These are phyloP conservation scores for Halcyon malimbica DNA, from an alignment of 2,113 vertebrate species.

Conservation along the genomic window DNA sequence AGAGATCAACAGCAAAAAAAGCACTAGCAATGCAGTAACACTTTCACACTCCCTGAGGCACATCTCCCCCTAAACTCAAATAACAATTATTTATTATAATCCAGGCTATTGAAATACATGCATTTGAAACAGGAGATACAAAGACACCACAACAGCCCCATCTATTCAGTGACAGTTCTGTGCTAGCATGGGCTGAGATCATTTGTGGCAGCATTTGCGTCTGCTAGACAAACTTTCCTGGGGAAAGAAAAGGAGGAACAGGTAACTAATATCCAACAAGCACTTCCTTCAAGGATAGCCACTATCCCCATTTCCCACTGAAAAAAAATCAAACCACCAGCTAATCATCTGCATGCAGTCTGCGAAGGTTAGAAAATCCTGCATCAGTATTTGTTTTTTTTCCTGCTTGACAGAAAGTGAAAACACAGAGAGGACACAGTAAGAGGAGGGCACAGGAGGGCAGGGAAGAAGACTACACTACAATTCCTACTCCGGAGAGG, in stretches of 20 bases:
- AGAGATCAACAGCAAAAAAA: neutral
- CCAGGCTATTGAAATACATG: neutral
- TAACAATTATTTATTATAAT: neutral
- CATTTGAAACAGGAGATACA: neutral
- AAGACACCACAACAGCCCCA: neutral
- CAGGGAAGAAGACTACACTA: neutral
- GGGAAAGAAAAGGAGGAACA: neutral
- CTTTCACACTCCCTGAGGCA: neutral
- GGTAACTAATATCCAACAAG: neutral
- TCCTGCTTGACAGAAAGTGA: neutral
- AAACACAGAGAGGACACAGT: neutral
- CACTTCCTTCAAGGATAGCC: neutral
- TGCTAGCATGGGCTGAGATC: neutral
- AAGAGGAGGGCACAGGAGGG: neutral
- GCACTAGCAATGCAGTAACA: neutral
- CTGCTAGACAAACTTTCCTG: neutral
- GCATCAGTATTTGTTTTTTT: neutral
- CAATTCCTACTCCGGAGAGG: neutral
- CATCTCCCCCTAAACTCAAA: neutral
- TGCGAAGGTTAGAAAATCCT: neutral
- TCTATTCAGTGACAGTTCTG: neutral
- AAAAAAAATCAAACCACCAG: neutral
- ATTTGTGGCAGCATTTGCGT: neutral
- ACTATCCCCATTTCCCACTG: neutral
- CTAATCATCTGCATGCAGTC: neutral